These are phyloP conservation scores for Luperina nickerlii DNA, from an alignment of 2,888 invertebrate species.

Conservation along the genomic window DNA sequence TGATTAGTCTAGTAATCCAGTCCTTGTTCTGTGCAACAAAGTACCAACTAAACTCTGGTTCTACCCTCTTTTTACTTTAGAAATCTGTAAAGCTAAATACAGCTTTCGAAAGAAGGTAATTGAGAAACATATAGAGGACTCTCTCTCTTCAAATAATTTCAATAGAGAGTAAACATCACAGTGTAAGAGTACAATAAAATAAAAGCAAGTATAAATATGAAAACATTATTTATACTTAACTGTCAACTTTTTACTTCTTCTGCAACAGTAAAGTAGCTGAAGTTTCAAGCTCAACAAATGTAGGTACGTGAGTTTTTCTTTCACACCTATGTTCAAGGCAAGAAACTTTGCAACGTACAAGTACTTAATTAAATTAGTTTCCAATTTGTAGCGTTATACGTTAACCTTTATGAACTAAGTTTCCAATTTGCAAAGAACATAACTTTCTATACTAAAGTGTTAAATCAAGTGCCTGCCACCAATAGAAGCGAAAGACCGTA, in stretches of 20 bases:
- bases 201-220: neutral
- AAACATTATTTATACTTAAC: neutral
- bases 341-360: conserved; percentile 11
- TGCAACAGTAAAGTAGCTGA: neutral
- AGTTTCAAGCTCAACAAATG: conserved; percentile 1
- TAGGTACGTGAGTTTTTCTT: neutral
- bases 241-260: neutral
- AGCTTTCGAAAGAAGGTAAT: neutral
- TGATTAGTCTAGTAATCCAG: neutral
- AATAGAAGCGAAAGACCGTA: neutral
- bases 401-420: conserved; percentile 25
- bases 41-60: neutral
- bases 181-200: neutral
- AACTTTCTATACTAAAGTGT: neutral
- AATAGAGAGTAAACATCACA: neutral
- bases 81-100: conserved; percentile 5
- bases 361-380: conserved; percentile 40
- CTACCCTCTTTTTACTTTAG: neutral
- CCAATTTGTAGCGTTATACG: conserved; percentile 12
- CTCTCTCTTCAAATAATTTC: neutral
- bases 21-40: neutral
- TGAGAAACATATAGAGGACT: neutral
- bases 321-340: conserved; percentile 10
- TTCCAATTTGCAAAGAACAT: conserved; percentile 19
- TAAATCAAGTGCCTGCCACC: neutral